These are phyloP conservation scores for Omphaloscelis lunosa DNA, from an alignment of 2,888 invertebrate species.

Conservation along the genomic window DNA sequence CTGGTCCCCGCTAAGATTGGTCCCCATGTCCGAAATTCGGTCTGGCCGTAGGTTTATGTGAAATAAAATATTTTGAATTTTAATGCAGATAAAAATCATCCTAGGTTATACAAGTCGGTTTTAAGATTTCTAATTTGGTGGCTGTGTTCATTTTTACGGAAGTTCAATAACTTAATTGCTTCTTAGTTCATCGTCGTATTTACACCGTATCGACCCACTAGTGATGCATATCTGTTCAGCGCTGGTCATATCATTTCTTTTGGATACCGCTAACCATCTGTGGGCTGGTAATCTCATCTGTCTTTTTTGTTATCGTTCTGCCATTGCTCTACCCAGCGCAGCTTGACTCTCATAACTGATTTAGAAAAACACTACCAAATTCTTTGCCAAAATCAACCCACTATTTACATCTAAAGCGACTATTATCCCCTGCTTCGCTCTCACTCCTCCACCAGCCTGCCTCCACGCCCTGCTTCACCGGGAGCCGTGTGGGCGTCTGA, in stretches of 20 bases:
- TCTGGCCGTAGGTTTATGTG: neutral
- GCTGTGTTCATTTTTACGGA: neutral
- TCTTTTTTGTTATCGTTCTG: neutral
- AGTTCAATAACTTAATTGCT: neutral
- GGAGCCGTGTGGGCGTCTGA: conserved; percentile 76
- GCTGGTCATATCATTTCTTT: neutral
- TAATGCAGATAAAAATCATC: neutral
- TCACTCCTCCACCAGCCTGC: conserved; percentile 15
- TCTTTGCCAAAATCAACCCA: neutral
- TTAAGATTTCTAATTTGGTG: neutral
- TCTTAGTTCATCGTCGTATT: neutral
- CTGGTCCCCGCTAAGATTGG: too few species aligned
- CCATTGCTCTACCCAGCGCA: neutral
- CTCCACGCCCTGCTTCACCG: conserved; percentile 65
- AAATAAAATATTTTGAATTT: neutral
- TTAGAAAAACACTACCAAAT: neutral
- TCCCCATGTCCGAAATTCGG: too few species aligned
- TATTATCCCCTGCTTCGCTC: conserved; percentile 36
- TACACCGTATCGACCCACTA: neutral
- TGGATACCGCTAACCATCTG: neutral
- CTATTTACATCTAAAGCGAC: conserved; percentile 32
- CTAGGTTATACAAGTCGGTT: neutral
- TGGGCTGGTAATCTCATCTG: neutral
- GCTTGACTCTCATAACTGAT: neutral
- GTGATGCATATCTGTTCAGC: neutral